A percentile compares a stretch with the other conserved stretches of the same genome.
phyloP scores from a whole-genome alignment of 2,113 vertebrate species.

The Catharus bicknelli region DNA sequence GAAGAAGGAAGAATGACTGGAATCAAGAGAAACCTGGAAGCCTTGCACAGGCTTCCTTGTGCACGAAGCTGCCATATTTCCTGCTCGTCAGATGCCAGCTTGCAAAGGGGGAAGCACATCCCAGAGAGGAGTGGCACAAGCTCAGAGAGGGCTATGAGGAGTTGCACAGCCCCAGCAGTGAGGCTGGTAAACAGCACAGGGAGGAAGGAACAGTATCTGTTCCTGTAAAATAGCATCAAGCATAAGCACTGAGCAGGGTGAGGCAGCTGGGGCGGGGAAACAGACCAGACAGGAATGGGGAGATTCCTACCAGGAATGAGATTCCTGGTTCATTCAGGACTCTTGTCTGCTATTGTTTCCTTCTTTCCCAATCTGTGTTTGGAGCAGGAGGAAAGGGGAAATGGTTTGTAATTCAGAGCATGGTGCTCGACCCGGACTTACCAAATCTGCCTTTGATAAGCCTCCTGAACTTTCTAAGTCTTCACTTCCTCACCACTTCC shows the following conservation, averaged over 20 bases:
- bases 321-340: slow-evolving; percentile 54
- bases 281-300: slow-evolving; percentile 68
- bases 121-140: background rate
- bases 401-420: background rate
- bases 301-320: slow-evolving; percentile 65
- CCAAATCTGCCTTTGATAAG: background rate
- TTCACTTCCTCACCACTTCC: background rate
- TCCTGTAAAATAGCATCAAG: slow-evolving; percentile 27
- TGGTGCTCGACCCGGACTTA: background rate
- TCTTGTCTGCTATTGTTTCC: slow-evolving; percentile 45
- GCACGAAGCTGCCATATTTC: background rate
- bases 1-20: background rate
- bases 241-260: background rate
- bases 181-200: background rate
- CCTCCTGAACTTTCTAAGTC: background rate
- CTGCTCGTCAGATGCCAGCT: background rate
- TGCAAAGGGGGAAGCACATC: background rate
- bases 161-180: background rate
- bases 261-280: slow-evolving; percentile 45
- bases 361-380: slow-evolving; percentile 6
- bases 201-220: slow-evolving; percentile 19
- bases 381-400: slow-evolving; percentile 11
- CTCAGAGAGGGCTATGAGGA: background rate
- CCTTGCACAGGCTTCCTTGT: background rate
- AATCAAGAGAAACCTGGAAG: background rate